A percentile compares a stretch with the other conserved stretches of the same genome.
Evolutionary conservation across 2,888 invertebrate species (phyloP).

Genomic region (Andrena haemorrhoa): DNA sequence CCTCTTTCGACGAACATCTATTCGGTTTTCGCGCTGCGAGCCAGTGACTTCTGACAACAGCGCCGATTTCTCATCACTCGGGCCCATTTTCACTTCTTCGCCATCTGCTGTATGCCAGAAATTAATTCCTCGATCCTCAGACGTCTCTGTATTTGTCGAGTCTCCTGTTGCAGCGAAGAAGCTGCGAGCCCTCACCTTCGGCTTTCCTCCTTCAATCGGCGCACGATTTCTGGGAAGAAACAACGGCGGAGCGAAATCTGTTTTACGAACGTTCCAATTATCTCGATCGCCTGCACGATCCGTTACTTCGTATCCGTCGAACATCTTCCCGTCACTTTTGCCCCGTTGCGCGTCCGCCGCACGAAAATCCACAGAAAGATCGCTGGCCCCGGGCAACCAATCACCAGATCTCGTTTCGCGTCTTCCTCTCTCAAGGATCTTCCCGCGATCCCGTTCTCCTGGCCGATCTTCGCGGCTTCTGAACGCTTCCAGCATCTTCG

Average conservation of each 20-base stretch:
- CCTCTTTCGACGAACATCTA: constrained; percentile 59
- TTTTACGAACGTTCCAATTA: neutral
- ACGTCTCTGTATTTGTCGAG: too few relatives aligned
- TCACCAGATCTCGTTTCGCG: constrained; percentile 38
- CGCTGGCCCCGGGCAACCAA: constrained; percentile 21
- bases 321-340: neutral
- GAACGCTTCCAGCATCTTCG: constrained; percentile 31
- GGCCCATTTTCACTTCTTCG: neutral
- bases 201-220: neutral
- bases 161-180: neutral
- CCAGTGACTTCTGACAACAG: neutral
- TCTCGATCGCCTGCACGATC: neutral
- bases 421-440: constrained; percentile 33
- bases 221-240: neutral
- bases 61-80: neutral
- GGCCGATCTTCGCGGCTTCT: constrained; percentile 40
- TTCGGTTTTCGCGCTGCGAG: neutral
- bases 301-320: constrained; percentile 12
- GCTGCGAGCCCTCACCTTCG: neutral
- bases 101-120: neutral
- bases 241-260: neutral
- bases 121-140: neutral
- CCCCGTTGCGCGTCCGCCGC: neutral
- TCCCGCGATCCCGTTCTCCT: constrained; percentile 38
- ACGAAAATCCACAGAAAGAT: constrained; percentile 33